Evolutionary conservation across 2,888 invertebrate genomes (phyloP).

Genomic region (Rhogogaster chlorosoma): DNA sequence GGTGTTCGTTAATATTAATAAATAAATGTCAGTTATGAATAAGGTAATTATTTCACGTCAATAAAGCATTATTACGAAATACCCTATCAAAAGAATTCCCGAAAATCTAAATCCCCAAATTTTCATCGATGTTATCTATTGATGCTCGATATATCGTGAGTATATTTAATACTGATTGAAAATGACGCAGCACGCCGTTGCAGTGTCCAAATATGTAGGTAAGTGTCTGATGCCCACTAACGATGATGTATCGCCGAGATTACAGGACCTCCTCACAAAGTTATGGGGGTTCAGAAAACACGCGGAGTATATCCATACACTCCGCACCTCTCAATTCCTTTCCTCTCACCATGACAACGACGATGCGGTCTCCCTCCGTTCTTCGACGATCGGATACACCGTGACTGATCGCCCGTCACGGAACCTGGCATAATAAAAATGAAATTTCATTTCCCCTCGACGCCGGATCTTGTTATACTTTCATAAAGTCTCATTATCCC

Average conservation of each 20-base stretch:
- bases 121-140: neutral
- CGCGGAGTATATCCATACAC: neutral
- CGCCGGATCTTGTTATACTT: neutral
- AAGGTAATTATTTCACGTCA: slow-evolving; percentile 9
- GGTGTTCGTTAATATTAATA: neutral
- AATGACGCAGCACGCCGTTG: neutral
- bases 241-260: slow-evolving; percentile 67
- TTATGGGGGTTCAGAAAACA: neutral
- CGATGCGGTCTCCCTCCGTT: neutral
- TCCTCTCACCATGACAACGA: slow-evolving; percentile 42
- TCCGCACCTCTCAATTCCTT: neutral
- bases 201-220: neutral
- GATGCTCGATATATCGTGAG: neutral
- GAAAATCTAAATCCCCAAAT: neutral
- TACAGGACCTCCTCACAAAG: slow-evolving; percentile 57
- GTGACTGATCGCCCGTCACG: slow-evolving; percentile 45
- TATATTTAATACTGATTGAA: slow-evolving; percentile 31
- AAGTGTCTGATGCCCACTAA: slow-evolving; percentile 65
- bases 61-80: neutral
- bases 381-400: slow-evolving; percentile 38
- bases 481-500: neutral
- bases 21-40: neutral
- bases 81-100: neutral
- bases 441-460: neutral
- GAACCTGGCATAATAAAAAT: neutral